Evolutionary conservation across 2,888 invertebrate species (phyloP), one percentile per base, ranked within the genome.

Genomic region (Athalia rosae): DNA sequence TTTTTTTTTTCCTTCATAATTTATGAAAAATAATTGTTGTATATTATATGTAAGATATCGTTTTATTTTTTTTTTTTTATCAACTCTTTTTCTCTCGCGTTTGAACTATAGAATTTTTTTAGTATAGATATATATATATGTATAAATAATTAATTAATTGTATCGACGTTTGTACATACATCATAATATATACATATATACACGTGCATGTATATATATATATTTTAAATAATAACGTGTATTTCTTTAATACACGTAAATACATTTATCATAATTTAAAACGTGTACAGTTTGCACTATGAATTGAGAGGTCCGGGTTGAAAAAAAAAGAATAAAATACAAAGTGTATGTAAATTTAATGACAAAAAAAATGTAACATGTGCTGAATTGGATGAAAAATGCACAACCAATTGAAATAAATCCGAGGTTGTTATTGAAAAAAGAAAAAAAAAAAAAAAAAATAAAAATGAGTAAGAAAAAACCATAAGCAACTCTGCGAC

Each of bases 281-380:
- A 66, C 48, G 67, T 47, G 77, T 67, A 77, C 59, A 69, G 77
- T 67, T 77, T 67, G 43, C 77, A 56, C 45, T 59, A 56, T 56
- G 58, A 8, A 47, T 59, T 67, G 67, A 56, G 48, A 45, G 43
- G 58, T 28, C 5, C n/a, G 8, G 13, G 43, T 28, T 41, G 47
- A 56, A 67, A 41, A 66, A 11, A 45, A 11, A 58, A 58, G 59
- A 66, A 48, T 48, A 9, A 62, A 41, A 8, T 4, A 41, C 15
- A 4, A 48, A 64, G n/a, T 4, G 47, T 66, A 48, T 13, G 13
- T 64, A 9, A n/a, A 48, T 64, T 15, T 64, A 48, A 43, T 62
- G 41, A 62, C 11, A 9, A 62, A 62, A 43, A 62, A 41, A 62
- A 43, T 62, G 61, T 61, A 62, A 62, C 5, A 62, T 41, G n/a